Conservation (phyloP, 1,140 invertebrate genomes). For the Paraescarpia echinospica region DNA sequence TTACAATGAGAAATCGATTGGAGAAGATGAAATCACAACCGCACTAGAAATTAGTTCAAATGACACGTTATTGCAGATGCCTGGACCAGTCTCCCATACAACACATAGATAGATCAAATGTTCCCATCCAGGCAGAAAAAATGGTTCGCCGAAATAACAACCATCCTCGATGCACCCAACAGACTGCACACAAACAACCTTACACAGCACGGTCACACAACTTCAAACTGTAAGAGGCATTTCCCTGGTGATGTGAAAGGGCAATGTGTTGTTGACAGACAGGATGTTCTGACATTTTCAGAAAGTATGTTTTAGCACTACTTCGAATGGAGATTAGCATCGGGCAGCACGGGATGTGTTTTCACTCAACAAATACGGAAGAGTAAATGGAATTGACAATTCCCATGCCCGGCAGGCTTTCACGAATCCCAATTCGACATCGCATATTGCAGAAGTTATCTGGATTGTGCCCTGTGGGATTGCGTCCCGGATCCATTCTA, state of each 20-base stretch:
- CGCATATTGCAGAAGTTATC: no score
- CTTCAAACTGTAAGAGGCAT: not conserved
- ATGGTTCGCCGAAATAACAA: not conserved
- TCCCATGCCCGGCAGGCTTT: not conserved
- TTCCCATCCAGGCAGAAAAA: not conserved
- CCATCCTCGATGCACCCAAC: not conserved
- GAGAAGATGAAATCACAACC: no score
- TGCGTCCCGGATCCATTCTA: no score
- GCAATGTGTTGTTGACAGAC: not conserved
- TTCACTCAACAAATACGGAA: not conserved
- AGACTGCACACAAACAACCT: not conserved
- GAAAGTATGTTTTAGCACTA: not conserved
- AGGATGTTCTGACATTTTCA: not conserved
- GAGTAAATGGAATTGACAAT: not conserved
- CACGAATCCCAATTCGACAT: not conserved
- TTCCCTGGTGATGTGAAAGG: not conserved
- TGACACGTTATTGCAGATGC: no score
- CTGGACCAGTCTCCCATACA: not conserved
- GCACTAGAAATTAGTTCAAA: no score
- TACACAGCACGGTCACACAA: not conserved
- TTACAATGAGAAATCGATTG: not conserved
- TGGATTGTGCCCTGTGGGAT: no score
- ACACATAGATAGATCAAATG: not conserved
- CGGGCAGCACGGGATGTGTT: not conserved
- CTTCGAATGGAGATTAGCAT: not conserved